Evolutionary conservation across 2,888 invertebrate species (phyloP).

Genomic region (Lepidocyrtinus sp.): DNA sequence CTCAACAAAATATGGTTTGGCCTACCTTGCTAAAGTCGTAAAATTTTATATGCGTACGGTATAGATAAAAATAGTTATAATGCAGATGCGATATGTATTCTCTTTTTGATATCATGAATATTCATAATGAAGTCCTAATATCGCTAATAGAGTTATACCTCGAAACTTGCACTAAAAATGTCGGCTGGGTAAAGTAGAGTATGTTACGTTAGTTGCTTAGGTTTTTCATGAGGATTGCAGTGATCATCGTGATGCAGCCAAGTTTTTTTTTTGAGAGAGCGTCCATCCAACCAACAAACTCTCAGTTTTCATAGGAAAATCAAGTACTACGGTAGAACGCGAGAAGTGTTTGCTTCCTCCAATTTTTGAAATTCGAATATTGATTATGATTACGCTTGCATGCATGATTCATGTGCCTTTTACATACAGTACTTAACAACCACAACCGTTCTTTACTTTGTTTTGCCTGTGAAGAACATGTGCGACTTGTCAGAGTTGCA

Average conservation of each 20-base stretch:
- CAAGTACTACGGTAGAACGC: too few species aligned
- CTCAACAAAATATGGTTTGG: background rate
- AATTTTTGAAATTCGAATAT: background rate
- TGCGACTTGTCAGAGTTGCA: slow-evolving; percentile 51
- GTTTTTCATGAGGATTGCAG: background rate
- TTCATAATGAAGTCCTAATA: slow-evolving; percentile 13
- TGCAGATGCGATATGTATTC: background rate
- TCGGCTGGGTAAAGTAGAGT: background rate
- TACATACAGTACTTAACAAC: background rate
- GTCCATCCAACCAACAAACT: slow-evolving; percentile 13
- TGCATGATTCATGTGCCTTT: background rate
- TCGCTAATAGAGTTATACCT: slow-evolving; percentile 2
- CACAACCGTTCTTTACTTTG: slow-evolving; percentile 18
- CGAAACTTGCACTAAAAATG: background rate
- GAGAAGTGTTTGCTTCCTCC: too few species aligned
- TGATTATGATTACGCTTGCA: background rate
- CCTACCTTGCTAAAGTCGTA: background rate
- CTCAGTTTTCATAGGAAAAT: slow-evolving; percentile 15
- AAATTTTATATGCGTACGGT: background rate
- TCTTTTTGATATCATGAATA: slow-evolving; percentile 8
- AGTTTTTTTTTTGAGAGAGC: background rate
- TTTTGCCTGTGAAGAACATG: background rate
- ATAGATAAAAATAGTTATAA: slow-evolving; percentile 11
- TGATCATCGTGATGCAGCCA: slow-evolving; percentile 3
- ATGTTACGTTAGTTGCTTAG: too few species aligned